Evolutionary conservation across 2,797 vertebrate species (phyloP), one percentile per base, ranked within the genome.

Genomic region (Sebastolobus alascanus): DNA sequence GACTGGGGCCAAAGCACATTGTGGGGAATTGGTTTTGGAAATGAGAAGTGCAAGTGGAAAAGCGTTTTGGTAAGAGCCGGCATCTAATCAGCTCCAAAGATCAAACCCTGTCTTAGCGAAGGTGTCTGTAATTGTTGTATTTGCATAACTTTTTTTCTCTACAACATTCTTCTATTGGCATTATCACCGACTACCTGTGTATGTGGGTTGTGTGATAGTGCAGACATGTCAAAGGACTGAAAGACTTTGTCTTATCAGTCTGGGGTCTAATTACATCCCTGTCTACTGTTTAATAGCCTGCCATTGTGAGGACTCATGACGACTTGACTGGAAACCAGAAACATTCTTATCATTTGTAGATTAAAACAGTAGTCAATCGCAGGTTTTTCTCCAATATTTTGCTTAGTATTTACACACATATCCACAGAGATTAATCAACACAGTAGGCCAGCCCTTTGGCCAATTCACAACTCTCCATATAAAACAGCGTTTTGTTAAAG

Each of bases 21-120:
- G 74, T 66, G 77, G 84, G 68, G 81, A 94, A 94, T 94, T 94
- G 93, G 76, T 86, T 94, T 85, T 84, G 85, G 87, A 94, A 95
- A 93, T 94, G 82, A 91, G 90, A 92, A 92, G 81, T 87, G 82
- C 50, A 75, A 84, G 73, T 83, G 88, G 77, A 92, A 91, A 87
- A 72, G 73, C 75, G 79, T 27, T 75, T 80, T 80, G 74, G 86
- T 85, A 63, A 90, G 75, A 90, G 73, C 33, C 52, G 77, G 73
- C 86, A 87, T 84, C 86, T 92, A 92, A 94, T 95, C 89, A 84
- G 70, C 85, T 88, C 63, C 67, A 90, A 89, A 90, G 89, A 93
- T 94, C 92, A 94, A 82, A 79, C 80, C 80, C 68, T 82, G 85
- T 87, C 90, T 87, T 37, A 83, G 76, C 79, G 75, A 56, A 68